Percentiles rank a stretch among this genome's conserved stretches.
Evolutionary conservation across 2,113 vertebrate genomes (phyloP).

Genomic region (Talpa occidentalis): DNA sequence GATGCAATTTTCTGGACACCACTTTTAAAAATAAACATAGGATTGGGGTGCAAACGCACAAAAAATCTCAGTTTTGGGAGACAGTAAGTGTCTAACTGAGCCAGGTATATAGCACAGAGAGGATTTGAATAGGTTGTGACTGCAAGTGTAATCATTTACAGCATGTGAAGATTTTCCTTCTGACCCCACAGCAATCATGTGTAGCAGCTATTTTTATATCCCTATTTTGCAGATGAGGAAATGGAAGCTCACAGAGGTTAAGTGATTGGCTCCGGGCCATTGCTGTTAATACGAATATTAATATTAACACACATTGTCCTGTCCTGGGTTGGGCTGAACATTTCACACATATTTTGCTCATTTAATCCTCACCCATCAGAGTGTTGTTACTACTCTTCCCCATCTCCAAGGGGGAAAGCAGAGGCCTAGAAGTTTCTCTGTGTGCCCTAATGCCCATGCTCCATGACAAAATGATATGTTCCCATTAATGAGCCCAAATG

Average conservation of each 20-base stretch:
- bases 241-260: slow-evolving; percentile 33
- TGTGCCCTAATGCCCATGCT: not conserved
- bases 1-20: not conserved
- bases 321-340: not conserved
- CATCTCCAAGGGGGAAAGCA: not conserved
- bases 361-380: not conserved
- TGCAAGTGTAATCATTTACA: not conserved
- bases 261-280: slow-evolving; percentile 19
- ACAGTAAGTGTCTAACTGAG: accelerated
- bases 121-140: not conserved
- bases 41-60: not conserved
- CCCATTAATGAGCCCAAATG: not conserved
- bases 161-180: not conserved
- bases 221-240: slow-evolving; percentile 58
- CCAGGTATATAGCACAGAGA: not conserved
- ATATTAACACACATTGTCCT: not conserved
- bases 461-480: not conserved
- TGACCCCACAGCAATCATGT: not conserved
- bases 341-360: not conserved
- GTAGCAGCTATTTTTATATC: slow-evolving; percentile 52
- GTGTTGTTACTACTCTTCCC: no score
- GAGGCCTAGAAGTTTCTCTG: not conserved
- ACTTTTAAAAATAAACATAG: not conserved
- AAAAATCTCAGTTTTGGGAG: not conserved
- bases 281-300: not conserved